Evolutionary conservation across 2,113 vertebrate species (phyloP), one percentile per base, ranked within the genome.

Genomic region (Kryptolebias marmoratus): DNA sequence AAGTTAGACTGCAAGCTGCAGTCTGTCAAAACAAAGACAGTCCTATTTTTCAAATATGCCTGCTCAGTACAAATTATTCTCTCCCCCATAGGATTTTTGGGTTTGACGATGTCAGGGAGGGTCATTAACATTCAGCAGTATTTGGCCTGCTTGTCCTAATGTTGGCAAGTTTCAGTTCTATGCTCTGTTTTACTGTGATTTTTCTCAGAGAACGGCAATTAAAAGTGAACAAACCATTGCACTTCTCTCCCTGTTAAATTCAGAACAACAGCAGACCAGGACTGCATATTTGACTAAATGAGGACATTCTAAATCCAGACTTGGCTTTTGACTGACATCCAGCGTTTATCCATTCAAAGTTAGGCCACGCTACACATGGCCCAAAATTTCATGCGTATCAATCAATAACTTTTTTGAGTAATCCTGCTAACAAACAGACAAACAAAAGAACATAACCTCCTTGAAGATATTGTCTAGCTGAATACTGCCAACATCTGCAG

Each of bases 21-120:
- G 63, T 85, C 77, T 88, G 81, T 89, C 87, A 91, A 89, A 89
- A 88, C 73, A 88, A 85, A 90, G 75, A 72, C 77, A 79, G 63
- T 44, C 79, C 56, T 57, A 56, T 83, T 86, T 82, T 60, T 79
- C 16, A 79, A 79, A 82, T 61, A 64, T 39, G 11, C 39, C 61
- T 79, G 47, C 77, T 81, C 67, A 56, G 56, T 72, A 79, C 76
- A 79, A 82, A 88, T 80, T 18, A 79, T 81, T 77, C 63, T 53
- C 52, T 68, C 50, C 1, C 57, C 64, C 32, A 63, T 27, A 31
- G 65, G 47, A 55, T 83, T 75, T 76, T 27, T 1, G 11, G 9
- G 50, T 73, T 64, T 32, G 81, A 64, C 61, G 44, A 10, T 75
- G 75, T 75, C 75, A 66, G 63, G 50, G 31, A 59, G 65, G 71